Evolutionary conservation across 23 tunicate species (phyloP), one percentile per base, ranked within the genome.

Genomic region (Trididemnum nubilum): DNA sequence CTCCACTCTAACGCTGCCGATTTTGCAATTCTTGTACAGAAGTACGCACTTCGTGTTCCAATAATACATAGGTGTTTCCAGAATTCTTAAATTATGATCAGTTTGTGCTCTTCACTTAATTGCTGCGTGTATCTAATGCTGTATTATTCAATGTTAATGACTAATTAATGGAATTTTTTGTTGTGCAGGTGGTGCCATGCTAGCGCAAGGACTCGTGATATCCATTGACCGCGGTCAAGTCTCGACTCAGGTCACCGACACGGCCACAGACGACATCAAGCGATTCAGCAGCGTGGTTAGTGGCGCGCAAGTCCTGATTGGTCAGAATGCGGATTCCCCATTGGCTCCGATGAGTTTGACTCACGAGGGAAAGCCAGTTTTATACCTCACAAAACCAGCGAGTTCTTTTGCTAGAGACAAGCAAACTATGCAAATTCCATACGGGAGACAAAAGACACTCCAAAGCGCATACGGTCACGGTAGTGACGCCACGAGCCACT

Each of bases 221-320:
- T 64, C 81, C 2, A 72, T 84, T 2, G 98, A 93, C 69, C 81
- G 87, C 0, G 93, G 93, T 30, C 54, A 23, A 3, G 63, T 93
- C 74, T 19, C 89, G 2, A 88, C 92, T 7, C 88, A 80, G 35
- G 86, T 93, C 37, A 69, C 81, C 61, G 86, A 82, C 60, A 28
- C 77, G 32, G 98, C 93, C 36, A 87, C 89, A 32, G 80, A 87
- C 76, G 98, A 93, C 79, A 93, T 88, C 38, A 93, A 93, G 74
- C 83, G 98, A 64, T 40, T 87, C 58, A 79, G 93, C 60, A 85
- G 81, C 64, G 77, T 93, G 73, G 51, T 93, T 1, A 84, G 89
- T 65, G 93, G 90, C 0, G 90, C 86, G 72, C 61, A 83, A 28
- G 87, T 86, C 64, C 44, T 92, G 34, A 60, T 92, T 31, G 97